Evolutionary conservation across 2,888 invertebrate genomes (phyloP).

Genomic region (Drosophila rellima): DNA sequence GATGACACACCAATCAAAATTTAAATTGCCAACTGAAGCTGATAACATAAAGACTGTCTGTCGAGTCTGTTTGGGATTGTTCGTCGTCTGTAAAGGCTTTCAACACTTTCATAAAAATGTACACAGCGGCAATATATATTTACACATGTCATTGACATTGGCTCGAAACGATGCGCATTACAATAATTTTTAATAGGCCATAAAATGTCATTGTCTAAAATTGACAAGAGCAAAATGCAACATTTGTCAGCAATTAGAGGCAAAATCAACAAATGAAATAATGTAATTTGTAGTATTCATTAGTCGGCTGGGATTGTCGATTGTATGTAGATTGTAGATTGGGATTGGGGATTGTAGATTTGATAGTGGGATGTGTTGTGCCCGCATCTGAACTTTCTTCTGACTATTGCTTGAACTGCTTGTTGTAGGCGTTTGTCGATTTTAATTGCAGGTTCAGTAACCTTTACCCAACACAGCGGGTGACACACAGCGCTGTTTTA

Average conservation of each 20-base stretch:
- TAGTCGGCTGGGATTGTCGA: slow-evolving; percentile 40
- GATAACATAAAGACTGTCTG: slow-evolving; percentile 58
- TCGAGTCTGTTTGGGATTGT: slow-evolving; percentile 17
- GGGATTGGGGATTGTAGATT: background rate
- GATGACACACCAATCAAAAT: slow-evolving; percentile 75
- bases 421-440: slow-evolving; percentile 51
- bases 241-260: slow-evolving; percentile 67
- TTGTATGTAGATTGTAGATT: slow-evolving; percentile 8
- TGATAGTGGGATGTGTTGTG: slow-evolving; percentile 5
- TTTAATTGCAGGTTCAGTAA: slow-evolving; percentile 83
- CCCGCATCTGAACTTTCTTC: slow-evolving; percentile 55
- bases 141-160: slow-evolving; percentile 76
- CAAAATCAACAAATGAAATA: slow-evolving; percentile 42
- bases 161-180: slow-evolving; percentile 49
- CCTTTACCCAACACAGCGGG: slow-evolving; percentile 64
- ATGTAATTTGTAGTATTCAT: slow-evolving; percentile 60
- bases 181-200: slow-evolving; percentile 74
- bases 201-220: slow-evolving; percentile 67
- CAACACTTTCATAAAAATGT: slow-evolving; percentile 71
- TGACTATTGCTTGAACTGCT: slow-evolving; percentile 20
- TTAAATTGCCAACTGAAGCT: slow-evolving; percentile 60
- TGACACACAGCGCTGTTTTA: slow-evolving; percentile 21
- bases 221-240: slow-evolving; percentile 46
- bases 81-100: slow-evolving; percentile 55
- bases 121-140: slow-evolving; percentile 30